These are phyloP conservation scores for Conchocele bisecta DNA, from an alignment of 2,888 invertebrate species.

Conservation along the genomic window DNA sequence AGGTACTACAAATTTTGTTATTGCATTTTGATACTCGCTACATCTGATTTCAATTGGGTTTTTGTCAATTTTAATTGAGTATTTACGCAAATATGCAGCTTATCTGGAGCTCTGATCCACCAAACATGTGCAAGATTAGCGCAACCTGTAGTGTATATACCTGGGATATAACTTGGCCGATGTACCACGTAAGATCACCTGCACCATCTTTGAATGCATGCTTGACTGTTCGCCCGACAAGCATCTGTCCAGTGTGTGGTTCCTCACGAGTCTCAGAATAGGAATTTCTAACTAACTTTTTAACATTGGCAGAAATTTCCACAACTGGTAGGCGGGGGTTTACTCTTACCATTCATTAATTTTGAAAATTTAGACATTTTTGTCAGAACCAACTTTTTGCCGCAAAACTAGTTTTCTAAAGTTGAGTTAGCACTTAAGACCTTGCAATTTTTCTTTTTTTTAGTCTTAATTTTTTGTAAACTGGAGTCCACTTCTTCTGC, in stretches of 20 bases:
- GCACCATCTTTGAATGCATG: background rate
- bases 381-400: background rate
- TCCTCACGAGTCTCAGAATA: background rate
- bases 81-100: too few species aligned
- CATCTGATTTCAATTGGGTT: too few species aligned
- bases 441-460: background rate
- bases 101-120: too few species aligned
- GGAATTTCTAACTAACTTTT: background rate
- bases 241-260: background rate
- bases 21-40: too few species aligned
- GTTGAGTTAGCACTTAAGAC: background rate
- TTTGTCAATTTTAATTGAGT: too few species aligned
- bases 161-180: too few species aligned
- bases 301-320: background rate
- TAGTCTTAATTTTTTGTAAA: too few species aligned
- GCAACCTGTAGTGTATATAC: too few species aligned
- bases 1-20: too few species aligned
- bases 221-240: background rate
- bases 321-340: background rate
- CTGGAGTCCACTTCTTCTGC: too few species aligned
- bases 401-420: background rate
- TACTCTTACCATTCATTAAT: background rate
- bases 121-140: too few species aligned
- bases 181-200: background rate
- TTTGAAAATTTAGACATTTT: background rate